Percentiles rank a stretch among this genome's conserved stretches.
phyloP scores from a whole-genome alignment of 2,113 vertebrate species.

The Sinosuthora webbiana region DNA sequence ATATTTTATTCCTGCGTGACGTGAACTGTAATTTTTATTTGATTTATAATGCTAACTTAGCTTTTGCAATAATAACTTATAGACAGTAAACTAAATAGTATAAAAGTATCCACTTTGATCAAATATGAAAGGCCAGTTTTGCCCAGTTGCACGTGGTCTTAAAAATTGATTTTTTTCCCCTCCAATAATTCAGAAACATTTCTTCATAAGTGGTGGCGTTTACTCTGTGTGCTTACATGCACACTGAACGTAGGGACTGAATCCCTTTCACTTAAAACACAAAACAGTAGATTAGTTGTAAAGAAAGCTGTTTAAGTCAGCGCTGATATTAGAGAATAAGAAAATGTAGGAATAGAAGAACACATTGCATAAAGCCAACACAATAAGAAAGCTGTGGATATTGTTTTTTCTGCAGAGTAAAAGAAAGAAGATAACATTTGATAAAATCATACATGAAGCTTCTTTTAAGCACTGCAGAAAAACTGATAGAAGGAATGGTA shows the following conservation, averaged over 20 bases:
- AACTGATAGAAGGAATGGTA: neutral
- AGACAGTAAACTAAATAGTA: neutral
- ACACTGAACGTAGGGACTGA: neutral
- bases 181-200: neutral
- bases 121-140: neutral
- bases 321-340: neutral
- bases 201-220: neutral
- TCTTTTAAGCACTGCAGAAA: neutral
- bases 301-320: neutral
- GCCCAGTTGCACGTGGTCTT: neutral
- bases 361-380: neutral
- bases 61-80: neutral
- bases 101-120: neutral
- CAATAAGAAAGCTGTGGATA: neutral
- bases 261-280: neutral
- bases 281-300: neutral
- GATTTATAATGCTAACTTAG: neutral
- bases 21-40: neutral
- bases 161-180: neutral
- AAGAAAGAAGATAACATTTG: neutral
- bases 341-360: neutral
- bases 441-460: neutral
- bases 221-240: neutral
- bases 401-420: neutral
- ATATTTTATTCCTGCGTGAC: neutral